Conservation (phyloP, 2,113 vertebrate genomes). For the Lota lota region DNA sequence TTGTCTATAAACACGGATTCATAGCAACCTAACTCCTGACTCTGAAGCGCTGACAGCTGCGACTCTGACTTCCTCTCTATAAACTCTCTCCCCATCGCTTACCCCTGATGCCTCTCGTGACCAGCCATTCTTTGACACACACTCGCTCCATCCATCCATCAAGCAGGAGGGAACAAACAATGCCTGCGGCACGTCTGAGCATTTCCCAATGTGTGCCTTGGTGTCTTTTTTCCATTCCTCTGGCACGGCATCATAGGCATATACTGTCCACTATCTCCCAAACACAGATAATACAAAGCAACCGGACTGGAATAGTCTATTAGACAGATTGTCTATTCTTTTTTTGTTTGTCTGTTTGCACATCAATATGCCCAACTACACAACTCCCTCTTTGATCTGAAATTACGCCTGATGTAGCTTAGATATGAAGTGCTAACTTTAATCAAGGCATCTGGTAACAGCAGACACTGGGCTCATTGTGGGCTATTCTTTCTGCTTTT, state of each 20-base stretch:
- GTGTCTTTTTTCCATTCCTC: too few relatives aligned
- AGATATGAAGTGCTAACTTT: conserved; percentile 24
- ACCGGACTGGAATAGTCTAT: conserved; percentile 46
- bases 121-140: not conserved
- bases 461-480: not conserved
- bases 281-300: conserved; percentile 24
- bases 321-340: conserved; percentile 17
- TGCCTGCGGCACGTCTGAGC: conserved; percentile 13
- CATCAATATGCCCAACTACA: conserved; percentile 24
- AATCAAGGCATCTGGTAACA: conserved; percentile 7
- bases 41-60: too few relatives aligned
- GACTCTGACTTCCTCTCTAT: too few relatives aligned
- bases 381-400: conserved; percentile 31
- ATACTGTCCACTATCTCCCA: too few relatives aligned
- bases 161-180: conserved; percentile 28
- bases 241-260: too few relatives aligned
- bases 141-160: conserved; percentile 7
- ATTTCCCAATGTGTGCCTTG: too few relatives aligned
- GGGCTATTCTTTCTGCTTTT: not conserved
- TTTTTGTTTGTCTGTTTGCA: too few relatives aligned
- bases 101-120: too few relatives aligned
- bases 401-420: conserved; percentile 28
- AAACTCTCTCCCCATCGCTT: too few relatives aligned
- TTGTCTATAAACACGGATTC: too few relatives aligned
- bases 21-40: too few relatives aligned